Evolutionary conservation across 2,113 vertebrate species (phyloP), one percentile per base, ranked within the genome.

Genomic region (Excalfactoria chinensis): DNA sequence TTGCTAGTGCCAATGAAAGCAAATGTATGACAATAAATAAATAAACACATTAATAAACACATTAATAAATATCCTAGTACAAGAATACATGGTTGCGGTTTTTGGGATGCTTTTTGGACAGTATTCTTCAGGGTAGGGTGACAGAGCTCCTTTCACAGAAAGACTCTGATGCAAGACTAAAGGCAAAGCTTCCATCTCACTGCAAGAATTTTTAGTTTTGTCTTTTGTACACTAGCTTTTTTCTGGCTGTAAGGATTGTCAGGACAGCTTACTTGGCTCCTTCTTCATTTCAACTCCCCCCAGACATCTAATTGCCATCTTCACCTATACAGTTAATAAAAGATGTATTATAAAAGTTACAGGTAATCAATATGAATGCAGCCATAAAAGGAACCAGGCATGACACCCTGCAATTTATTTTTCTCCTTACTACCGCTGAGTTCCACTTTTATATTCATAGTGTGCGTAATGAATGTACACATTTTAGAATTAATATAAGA

Each of bases 341-440:
- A 93, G 44, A 22, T 63, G 49, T 95, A 34, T 79, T 95, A 16
- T 95, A 97, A 95, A 97, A 97, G 97, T 95, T 97, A 89, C 64
- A 92, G 91, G 62, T 94, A 97, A 97, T 98, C 96, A 97, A 86
- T 96, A 96, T 72, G 89, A 97, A 96, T 85, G 77, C 43, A 94
- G 49, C 81, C 96, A 93, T 97, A 96, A 97, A 95, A 96, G 92
- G 96, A 84, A 76, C 40, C 55, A 83, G 91, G 92, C 82, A 91
- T 90, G 81, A 74, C 73, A 96, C 81, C 63, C 85, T 93, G 79
- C 90, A 97, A 97, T 97, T 98, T 96, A 93, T 94, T 97, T 96
- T 64, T 95, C 55, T 95, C 76, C 96, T 93, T 89, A 89, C 95
- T 97, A 85, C 79, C 93, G 60, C 75, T 94, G 74, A 68, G 75